phyloP scores from a whole-genome alignment of 2,888 invertebrate genomes.

The Nowickia ferox region DNA sequence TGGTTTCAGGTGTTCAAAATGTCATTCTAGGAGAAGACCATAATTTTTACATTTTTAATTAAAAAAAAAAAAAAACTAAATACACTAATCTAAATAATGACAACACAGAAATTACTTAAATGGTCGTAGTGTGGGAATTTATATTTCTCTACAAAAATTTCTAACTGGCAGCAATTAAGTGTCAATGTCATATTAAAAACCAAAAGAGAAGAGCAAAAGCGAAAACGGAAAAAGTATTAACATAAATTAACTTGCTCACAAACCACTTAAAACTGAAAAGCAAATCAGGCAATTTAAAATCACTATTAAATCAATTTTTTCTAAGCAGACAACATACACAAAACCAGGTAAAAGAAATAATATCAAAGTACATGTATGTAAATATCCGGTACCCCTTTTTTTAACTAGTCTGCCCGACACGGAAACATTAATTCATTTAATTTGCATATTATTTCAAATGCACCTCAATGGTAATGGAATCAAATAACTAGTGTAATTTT shows the following conservation, averaged over 20 bases:
- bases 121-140: constrained; percentile 51
- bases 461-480: constrained; percentile 1
- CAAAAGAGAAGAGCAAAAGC: constrained; percentile 1
- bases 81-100: no score
- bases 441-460: constrained; percentile 53
- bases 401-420: constrained; percentile 38
- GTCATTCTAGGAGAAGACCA: not conserved
- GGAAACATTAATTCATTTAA: constrained; percentile 58
- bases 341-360: not conserved
- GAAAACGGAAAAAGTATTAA: constrained; percentile 18
- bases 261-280: constrained; percentile 38
- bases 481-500: constrained; percentile 3
- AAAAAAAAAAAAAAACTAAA: no score
- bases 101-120: not conserved
- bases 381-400: constrained; percentile 43
- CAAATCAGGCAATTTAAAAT: constrained; percentile 65
- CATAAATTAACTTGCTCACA: constrained; percentile 47
- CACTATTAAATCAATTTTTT: constrained; percentile 53
- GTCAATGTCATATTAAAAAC: constrained; percentile 5
- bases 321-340: not conserved
- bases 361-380: constrained; percentile 15
- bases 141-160: not conserved
- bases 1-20: constrained; percentile 59
- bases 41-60: not conserved
- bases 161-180: constrained; percentile 7